Conservation (phyloP, 2,113 vertebrate genomes). For the Oreochromis spilurus region DNA sequence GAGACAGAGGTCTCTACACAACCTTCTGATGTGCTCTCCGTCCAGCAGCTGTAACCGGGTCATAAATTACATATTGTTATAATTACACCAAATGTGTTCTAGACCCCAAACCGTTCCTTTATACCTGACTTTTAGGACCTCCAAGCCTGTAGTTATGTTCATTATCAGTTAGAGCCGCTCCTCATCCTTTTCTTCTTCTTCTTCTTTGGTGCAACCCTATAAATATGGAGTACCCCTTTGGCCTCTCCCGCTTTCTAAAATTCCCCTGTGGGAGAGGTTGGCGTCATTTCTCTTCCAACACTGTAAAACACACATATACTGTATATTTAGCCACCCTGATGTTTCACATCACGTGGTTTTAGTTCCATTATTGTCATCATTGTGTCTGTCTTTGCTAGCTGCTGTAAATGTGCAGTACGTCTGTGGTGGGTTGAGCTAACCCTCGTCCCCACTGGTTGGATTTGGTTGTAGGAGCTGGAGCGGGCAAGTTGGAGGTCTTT, state of each 20-base stretch:
- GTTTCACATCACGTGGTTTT: not conserved
- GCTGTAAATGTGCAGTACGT: fast-evolving
- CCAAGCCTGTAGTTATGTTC: not conserved
- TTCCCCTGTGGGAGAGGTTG: not conserved
- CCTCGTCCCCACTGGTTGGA: not conserved
- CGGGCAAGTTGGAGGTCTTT: not conserved
- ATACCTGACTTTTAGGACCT: not conserved
- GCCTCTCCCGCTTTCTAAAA: not conserved
- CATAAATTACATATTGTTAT: not conserved
- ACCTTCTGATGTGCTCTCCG: not conserved
- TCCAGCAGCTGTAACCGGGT: not conserved
- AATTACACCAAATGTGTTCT: not conserved
- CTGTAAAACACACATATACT: fast-evolving
- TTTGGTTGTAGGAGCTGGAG: not conserved
- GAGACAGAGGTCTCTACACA: not conserved
- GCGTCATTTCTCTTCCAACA: not conserved
- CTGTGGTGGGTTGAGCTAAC: not conserved
- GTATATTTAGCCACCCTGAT: not conserved
- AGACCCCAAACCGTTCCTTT: not conserved
- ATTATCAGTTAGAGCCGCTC: not conserved
- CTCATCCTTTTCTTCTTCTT: not conserved
- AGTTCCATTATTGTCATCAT: not conserved
- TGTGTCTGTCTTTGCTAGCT: not conserved
- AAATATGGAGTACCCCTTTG: fast-evolving
- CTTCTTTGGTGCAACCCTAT: not conserved